Evolutionary conservation across 2,888 invertebrate species (phyloP), one percentile per base, ranked within the genome.

Genomic region (Hirtodrosophila confusa): DNA sequence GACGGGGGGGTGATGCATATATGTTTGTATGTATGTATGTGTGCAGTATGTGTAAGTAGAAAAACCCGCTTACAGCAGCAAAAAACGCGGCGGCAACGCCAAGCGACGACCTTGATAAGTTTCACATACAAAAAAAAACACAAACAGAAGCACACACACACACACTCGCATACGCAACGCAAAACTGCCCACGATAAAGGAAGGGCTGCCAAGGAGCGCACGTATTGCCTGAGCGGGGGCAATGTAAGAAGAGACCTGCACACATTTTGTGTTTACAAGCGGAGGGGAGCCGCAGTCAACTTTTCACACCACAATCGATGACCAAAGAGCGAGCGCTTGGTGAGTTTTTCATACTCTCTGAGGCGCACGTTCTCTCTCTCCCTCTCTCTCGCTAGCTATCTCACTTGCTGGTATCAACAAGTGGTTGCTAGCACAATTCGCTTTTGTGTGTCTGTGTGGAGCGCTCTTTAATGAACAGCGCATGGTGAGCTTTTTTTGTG

Each of bases 61-160:
- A 84, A 84, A 84, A 84, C 84, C 88, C 87, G 84, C 88, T 84
- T 84, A 88, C 88, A 88, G 60, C 85, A 86, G 84, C 84, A 79
- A 74, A 76, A 50, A 69, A 74, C 41, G 48, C 80, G 66, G 54
- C 76, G 36, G 53, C 78, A 77, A 88, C 89, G 80, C 80, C 86
- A 83, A 89, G 77, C 75, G 85, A 89, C 89, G 90, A 90, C 89
- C 89, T 90, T 90, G 89, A 90, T 90, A 90, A 90, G 84, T 88
- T 87, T 67, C 65, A 82, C 78, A 71, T 54, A 70, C 63, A 62
- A 39, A 44, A 27, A 27, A 27, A 27, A 43, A 39, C 41, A 55
- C 47, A 57, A 23, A 29, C 53, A 36, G 10, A 54, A n/a, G 29
- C 23, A 41, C 50, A 50, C 29, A 33, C 43, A 33, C 10, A 51